phyloP scores from a whole-genome alignment of 1,140 invertebrate genomes.

The Pogonognathellus flavescens region DNA sequence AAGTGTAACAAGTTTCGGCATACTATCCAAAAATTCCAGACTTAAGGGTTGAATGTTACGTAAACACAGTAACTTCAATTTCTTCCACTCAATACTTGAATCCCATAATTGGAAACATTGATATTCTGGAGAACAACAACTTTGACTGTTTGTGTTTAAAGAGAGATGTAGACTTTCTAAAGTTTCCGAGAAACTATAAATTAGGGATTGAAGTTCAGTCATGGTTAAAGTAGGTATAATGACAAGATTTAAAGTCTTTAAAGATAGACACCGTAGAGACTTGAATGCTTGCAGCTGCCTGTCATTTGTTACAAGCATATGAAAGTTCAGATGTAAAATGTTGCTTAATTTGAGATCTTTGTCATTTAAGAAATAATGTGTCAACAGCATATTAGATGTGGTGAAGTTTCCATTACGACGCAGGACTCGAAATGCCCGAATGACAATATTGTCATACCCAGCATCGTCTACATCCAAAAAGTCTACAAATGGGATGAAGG shows the following conservation, averaged over 20 bases:
- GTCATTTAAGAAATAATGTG: conserved; percentile 17
- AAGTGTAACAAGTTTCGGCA: neutral
- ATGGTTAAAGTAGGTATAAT: neutral
- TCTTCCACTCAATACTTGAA: conserved; percentile 13
- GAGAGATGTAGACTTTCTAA: neutral
- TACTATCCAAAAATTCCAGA: neutral
- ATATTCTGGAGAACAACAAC: neutral
- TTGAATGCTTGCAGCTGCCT: neutral
- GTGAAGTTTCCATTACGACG: neutral
- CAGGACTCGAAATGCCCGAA: neutral
- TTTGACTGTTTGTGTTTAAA: neutral
- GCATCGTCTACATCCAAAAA: neutral
- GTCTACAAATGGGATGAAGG: neutral
- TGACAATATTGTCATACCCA: neutral
- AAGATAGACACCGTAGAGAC: neutral
- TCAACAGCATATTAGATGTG: neutral
- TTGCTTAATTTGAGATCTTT: neutral
- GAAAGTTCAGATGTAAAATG: conserved; percentile 8
- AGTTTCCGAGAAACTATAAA: neutral
- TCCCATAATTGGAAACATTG: neutral
- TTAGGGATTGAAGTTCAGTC: neutral
- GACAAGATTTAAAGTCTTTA: conserved; percentile 5
- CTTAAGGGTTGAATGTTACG: neutral
- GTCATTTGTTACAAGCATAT: conserved; percentile 25
- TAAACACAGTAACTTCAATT: neutral